These are phyloP conservation scores for Bombus soroeensis DNA, from an alignment of 1,140 invertebrate genomes.

Conservation along the genomic window DNA sequence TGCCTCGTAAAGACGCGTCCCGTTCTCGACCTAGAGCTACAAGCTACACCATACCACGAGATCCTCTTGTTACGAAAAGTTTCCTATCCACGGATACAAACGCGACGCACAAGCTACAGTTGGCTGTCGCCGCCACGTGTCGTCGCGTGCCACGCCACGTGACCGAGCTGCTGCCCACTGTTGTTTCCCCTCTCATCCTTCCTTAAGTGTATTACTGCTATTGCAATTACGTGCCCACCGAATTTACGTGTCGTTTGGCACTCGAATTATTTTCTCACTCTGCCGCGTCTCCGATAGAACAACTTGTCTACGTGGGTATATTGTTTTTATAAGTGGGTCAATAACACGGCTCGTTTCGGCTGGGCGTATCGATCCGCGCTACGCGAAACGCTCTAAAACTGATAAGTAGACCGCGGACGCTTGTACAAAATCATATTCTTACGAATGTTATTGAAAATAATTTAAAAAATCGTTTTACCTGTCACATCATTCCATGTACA, in stretches of 20 bases:
- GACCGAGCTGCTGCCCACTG: slow-evolving; percentile 70
- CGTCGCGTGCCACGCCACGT: slow-evolving; percentile 76
- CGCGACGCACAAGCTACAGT: slow-evolving; percentile 30
- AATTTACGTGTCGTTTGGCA: slow-evolving; percentile 59
- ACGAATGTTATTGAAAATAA: too few relatives aligned
- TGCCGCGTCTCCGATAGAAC: too few relatives aligned
- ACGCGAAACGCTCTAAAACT: neutral
- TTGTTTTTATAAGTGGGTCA: slow-evolving; percentile 32
- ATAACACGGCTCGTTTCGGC: slow-evolving; percentile 2
- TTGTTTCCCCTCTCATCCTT: slow-evolving; percentile 70
- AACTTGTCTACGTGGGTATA: neutral
- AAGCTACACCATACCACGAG: neutral
- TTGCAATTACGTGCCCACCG: slow-evolving; percentile 65
- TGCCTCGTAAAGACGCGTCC: slow-evolving; percentile 39
- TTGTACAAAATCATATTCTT: neutral
- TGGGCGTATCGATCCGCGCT: neutral
- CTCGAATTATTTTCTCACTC: slow-evolving; percentile 36
- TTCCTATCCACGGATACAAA: slow-evolving; percentile 11
- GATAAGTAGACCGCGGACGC: too few relatives aligned
- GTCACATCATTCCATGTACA: accelerated
- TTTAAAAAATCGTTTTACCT: too few relatives aligned
- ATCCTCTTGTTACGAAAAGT: slow-evolving; percentile 28
- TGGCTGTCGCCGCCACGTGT: slow-evolving; percentile 74
- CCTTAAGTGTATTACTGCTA: slow-evolving; percentile 70
- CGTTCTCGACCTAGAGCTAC: neutral